These are phyloP conservation scores for Protobothrops flavoviridis DNA, from an alignment of 2,113 vertebrate genomes.

Conservation along the genomic window DNA sequence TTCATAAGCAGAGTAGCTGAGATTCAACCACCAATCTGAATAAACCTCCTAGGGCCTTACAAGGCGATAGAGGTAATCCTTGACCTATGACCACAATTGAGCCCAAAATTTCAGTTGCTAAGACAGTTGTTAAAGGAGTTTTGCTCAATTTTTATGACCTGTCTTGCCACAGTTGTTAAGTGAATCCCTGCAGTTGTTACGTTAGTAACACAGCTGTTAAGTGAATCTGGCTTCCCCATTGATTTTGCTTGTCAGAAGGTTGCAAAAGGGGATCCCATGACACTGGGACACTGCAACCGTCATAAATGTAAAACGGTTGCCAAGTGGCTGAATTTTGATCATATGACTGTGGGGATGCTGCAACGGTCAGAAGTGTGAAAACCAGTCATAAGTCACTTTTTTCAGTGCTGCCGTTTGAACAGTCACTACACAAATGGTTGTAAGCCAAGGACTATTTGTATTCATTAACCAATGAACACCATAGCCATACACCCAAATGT, in stretches of 20 bases:
- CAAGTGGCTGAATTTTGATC: neutral
- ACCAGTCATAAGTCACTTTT: neutral
- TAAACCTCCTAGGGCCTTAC: neutral
- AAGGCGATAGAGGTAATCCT: neutral
- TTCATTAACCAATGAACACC: neutral
- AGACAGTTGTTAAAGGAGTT: neutral
- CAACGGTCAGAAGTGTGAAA: neutral
- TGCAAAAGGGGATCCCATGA: neutral
- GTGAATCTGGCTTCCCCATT: neutral
- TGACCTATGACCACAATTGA: neutral
- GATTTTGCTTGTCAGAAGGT: neutral
- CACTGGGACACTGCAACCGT: fast-evolving
- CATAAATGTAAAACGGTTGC: neutral
- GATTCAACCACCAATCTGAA: neutral
- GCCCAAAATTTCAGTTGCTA: neutral
- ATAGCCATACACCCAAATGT: neutral
- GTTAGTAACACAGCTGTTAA: neutral
- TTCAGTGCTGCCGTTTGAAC: neutral
- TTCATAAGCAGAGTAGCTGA: neutral
- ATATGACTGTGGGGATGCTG: neutral
- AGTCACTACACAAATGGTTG: neutral
- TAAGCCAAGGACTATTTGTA: neutral
- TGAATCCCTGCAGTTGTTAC: neutral
- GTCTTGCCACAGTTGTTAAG: neutral
- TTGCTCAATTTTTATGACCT: neutral